A percentile compares a stretch with the other conserved stretches of the same genome.
Evolutionary conservation across 2,888 invertebrate species (phyloP).

Genomic region (Caenorhabditis uteleia): DNA sequence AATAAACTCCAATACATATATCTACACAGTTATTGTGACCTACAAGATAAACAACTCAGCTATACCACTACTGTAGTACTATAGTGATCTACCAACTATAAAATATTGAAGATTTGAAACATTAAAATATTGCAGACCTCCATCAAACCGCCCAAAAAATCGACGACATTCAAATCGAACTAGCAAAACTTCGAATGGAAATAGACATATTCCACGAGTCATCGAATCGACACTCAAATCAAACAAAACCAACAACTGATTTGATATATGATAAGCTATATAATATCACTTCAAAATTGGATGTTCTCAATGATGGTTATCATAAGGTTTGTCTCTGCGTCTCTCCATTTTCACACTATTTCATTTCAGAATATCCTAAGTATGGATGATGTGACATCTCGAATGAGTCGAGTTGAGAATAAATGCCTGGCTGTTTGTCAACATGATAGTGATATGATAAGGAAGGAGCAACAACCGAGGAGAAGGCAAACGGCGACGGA

Average conservation of each 20-base stretch:
- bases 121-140: conserved; percentile 6
- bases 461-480: conserved; percentile 39
- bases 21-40: too few relatives aligned
- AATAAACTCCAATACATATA: too few relatives aligned
- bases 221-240: conserved; percentile 4
- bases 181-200: conserved; percentile 23
- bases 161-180: conserved; percentile 17
- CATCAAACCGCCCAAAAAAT: conserved; percentile 9
- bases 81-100: too few relatives aligned
- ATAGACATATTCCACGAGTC: conserved; percentile 20
- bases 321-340: conserved; percentile 19
- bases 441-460: conserved; percentile 13
- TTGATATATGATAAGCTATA: conserved; percentile 30
- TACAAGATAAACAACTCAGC: too few relatives aligned
- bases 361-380: conserved; percentile 27
- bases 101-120: background rate
- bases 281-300: conserved; percentile 25
- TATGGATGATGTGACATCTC: conserved; percentile 40
- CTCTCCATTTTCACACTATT: background rate
- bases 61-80: too few relatives aligned
- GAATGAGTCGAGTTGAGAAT: conserved; percentile 42
- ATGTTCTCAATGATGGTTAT: conserved; percentile 14
- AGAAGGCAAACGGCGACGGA: conserved; percentile 28
- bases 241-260: conserved; percentile 22
- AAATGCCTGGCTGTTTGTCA: conserved; percentile 47